Conservation (phyloP, 2,797 vertebrate genomes). For the Pipistrellus pygmaeus region DNA sequence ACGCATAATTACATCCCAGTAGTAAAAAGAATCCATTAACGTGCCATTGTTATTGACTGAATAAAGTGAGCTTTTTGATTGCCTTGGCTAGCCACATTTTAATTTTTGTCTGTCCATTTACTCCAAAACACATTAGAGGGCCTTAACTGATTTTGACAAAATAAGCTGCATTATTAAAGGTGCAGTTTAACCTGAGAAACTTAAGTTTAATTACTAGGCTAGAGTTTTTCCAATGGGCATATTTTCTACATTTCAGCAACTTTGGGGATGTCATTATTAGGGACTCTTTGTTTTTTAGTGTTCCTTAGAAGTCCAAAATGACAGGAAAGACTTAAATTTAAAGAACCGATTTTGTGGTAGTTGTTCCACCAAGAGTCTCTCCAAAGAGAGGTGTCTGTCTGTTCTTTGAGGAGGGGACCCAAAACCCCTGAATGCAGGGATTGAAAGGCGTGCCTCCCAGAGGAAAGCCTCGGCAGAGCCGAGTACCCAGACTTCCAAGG, state of each 20-base stretch:
- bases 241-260: constrained; percentile 56
- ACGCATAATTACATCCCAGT: constrained; percentile 65
- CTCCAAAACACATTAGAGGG: constrained; percentile 52
- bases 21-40: constrained; percentile 58
- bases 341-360: not conserved
- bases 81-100: constrained; percentile 64
- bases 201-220: constrained; percentile 59
- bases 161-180: constrained; percentile 52
- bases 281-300: constrained; percentile 26
- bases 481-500: not conserved
- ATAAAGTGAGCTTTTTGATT: constrained; percentile 67
- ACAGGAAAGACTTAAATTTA: constrained; percentile 37
- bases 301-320: not conserved
- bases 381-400: not conserved
- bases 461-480: not conserved
- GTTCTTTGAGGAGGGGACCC: not conserved
- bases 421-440: not conserved
- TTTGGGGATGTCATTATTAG: constrained; percentile 28
- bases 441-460: not conserved
- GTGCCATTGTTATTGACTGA: constrained; percentile 64
- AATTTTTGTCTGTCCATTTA: constrained; percentile 66
- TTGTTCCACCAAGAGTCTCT: not conserved
- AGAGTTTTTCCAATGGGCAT: constrained; percentile 56
- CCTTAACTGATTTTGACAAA: constrained; percentile 71
- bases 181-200: constrained; percentile 55